A percentile compares a stretch with the other conserved stretches of the same genome.
phyloP scores from a whole-genome alignment of 1,140 invertebrate genomes.

The Drosophila sulfurigaster region DNA sequence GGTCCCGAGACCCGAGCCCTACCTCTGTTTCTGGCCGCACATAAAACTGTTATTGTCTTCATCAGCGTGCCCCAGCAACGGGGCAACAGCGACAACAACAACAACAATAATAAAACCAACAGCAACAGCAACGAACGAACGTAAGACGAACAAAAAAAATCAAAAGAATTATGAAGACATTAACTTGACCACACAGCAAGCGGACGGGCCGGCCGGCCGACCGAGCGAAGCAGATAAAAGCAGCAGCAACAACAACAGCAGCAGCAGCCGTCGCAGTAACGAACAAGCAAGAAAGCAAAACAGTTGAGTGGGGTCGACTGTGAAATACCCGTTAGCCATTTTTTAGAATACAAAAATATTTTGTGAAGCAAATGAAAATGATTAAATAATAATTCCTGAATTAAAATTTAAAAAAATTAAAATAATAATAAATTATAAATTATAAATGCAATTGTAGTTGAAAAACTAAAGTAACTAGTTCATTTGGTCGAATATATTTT shows the following conservation, averaged over 20 bases:
- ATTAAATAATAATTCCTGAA: too few species aligned
- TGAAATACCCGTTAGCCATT: too few species aligned
- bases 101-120: constrained; percentile 19
- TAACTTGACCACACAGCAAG: constrained; percentile 81
- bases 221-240: constrained; percentile 49
- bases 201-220: constrained; percentile 24
- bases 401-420: too few species aligned
- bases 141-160: constrained; percentile 66
- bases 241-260: constrained; percentile 25
- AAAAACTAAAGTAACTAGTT: too few species aligned
- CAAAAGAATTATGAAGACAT: constrained; percentile 82
- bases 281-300: constrained; percentile 9
- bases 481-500: too few species aligned
- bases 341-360: too few species aligned
- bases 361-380: too few species aligned
- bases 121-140: constrained; percentile 38
- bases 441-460: too few species aligned
- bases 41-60: constrained; percentile 83
- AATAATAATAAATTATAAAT: too few species aligned
- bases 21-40: constrained; percentile 56
- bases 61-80: constrained; percentile 65
- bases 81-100: constrained; percentile 45
- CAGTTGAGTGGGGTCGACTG: too few species aligned
- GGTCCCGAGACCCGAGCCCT: constrained; percentile 6
- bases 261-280: constrained; percentile 12